A percentile compares a stretch with the other conserved stretches of the same genome.
These are phyloP conservation scores for Alfaro cultratus DNA, from an alignment of 2,797 vertebrate genomes.

Conservation along the genomic window DNA sequence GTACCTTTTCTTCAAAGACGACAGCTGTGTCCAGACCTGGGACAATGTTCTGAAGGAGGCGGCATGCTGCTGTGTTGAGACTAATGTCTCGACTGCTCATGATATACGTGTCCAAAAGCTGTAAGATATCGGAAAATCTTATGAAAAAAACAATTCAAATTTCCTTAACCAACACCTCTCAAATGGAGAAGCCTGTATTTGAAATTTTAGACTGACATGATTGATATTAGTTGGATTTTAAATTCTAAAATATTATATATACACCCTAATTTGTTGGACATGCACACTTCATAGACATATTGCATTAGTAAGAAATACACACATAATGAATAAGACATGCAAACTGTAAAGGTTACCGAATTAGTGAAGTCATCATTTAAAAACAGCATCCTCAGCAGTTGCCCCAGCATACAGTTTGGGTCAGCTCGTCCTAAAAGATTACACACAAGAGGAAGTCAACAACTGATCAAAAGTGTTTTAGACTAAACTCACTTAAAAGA, in stretches of 20 bases:
- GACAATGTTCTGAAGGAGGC: conserved; percentile 94
- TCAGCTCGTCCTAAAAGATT: conserved; percentile 87
- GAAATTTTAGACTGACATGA: not conserved
- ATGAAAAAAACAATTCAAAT: not conserved
- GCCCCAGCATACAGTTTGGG: conserved; percentile 94
- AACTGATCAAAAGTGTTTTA: not conserved
- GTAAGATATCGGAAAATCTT: conserved; percentile 8
- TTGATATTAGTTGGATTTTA: not conserved
- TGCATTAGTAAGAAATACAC: not conserved
- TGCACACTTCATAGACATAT: not conserved
- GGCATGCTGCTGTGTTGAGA: conserved; percentile 91
- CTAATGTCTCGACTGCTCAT: conserved; percentile 92
- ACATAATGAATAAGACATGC: not conserved
- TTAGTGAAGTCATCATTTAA: conserved; percentile 97
- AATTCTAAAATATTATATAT: not conserved
- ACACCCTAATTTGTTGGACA: not conserved
- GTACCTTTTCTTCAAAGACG: conserved; percentile 96
- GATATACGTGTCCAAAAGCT: conserved; percentile 94
- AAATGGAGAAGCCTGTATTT: not conserved
- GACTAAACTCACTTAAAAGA: not conserved
- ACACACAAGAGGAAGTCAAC: conserved; percentile 3
- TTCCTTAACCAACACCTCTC: not conserved
- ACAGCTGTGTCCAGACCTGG: conserved; percentile 92
- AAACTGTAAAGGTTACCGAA: conserved; percentile 78
- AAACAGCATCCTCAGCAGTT: conserved; percentile 93